Percentiles rank a stretch among this genome's conserved stretches.
phyloP scores from a whole-genome alignment of 2,888 invertebrate genomes.

The Argyra leucocephala region DNA sequence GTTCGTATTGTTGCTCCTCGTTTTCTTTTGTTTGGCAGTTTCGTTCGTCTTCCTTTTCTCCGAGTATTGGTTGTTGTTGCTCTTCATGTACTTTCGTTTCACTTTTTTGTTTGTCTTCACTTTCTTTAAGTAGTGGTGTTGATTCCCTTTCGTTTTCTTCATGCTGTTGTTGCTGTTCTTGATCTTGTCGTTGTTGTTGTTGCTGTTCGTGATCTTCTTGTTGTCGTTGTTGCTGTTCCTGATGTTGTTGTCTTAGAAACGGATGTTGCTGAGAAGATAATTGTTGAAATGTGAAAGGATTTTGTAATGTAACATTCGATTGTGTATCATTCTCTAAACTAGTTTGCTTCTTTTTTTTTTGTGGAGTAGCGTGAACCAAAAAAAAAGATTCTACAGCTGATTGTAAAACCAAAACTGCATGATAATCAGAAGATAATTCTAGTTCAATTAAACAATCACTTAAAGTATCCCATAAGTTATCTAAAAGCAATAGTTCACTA shows the following conservation, averaged over 20 bases:
- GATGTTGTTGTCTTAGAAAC: conserved; percentile 14
- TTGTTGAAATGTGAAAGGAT: conserved; percentile 25
- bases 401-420: conserved; percentile 75
- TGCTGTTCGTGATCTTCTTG: conserved; percentile 14
- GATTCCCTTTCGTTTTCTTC: not conserved
- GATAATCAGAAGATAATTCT: conserved; percentile 74
- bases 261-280: conserved; percentile 16
- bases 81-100: not conserved
- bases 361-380: conserved; percentile 67
- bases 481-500: conserved; percentile 61
- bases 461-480: conserved; percentile 66
- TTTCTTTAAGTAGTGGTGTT: conserved; percentile 17
- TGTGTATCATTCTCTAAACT: conserved; percentile 19
- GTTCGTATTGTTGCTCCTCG: not conserved
- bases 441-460: conserved; percentile 69
- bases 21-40: conserved; percentile 20
- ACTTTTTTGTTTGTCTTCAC: conserved; percentile 15
- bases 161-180: conserved; percentile 10
- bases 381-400: conserved; percentile 87
- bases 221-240: conserved; percentile 12
- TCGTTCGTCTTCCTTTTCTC: conserved; percentile 15
- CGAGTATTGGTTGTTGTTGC: conserved; percentile 11
- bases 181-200: not conserved
- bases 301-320: conserved; percentile 24
- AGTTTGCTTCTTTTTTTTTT: conserved; percentile 32